These are phyloP conservation scores for Fulica atra DNA, from an alignment of 2,113 vertebrate genomes.

Conservation along the genomic window DNA sequence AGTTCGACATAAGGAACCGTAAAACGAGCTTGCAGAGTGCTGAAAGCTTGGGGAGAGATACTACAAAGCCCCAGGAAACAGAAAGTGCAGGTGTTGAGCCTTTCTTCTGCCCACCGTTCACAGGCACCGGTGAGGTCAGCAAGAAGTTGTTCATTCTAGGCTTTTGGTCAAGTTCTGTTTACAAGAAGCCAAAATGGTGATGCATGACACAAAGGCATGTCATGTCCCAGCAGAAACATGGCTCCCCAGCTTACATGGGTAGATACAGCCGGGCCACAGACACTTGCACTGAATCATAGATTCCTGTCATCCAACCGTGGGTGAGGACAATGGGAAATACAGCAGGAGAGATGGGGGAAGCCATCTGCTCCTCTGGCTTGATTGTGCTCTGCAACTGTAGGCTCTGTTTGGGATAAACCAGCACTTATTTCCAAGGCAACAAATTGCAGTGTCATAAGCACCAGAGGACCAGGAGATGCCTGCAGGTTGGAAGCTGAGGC, in stretches of 20 bases:
- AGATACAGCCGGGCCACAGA: background rate
- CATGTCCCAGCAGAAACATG: slow-evolving; percentile 3
- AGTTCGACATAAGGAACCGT: background rate
- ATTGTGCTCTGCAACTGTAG: background rate
- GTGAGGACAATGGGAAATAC: background rate
- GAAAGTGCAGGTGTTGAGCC: background rate
- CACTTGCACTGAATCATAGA: slow-evolving; percentile 5
- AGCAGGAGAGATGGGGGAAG: slow-evolving; percentile 25
- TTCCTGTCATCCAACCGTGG: slow-evolving; percentile 4
- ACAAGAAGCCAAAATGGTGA: slow-evolving; percentile 14
- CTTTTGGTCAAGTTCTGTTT: background rate
- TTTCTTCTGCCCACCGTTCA: background rate
- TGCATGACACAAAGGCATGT: background rate
- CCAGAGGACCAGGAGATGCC: slow-evolving; percentile 21
- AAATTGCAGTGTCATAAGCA: slow-evolving; percentile 47
- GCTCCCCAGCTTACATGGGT: background rate
- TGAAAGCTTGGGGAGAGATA: background rate
- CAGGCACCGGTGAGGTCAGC: background rate
- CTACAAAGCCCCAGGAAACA: background rate
- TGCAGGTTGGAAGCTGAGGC: slow-evolving; percentile 5
- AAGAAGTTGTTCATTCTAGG: background rate
- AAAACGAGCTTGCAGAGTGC: background rate
- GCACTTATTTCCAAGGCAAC: slow-evolving; percentile 69
- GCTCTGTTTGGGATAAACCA: slow-evolving; percentile 60
- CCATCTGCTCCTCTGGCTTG: slow-evolving; percentile 34